Percentiles rank a stretch among this genome's conserved stretches.
These are phyloP conservation scores for Drosophila subpulchrella DNA, from an alignment of 1,140 invertebrate genomes.

Conservation along the genomic window DNA sequence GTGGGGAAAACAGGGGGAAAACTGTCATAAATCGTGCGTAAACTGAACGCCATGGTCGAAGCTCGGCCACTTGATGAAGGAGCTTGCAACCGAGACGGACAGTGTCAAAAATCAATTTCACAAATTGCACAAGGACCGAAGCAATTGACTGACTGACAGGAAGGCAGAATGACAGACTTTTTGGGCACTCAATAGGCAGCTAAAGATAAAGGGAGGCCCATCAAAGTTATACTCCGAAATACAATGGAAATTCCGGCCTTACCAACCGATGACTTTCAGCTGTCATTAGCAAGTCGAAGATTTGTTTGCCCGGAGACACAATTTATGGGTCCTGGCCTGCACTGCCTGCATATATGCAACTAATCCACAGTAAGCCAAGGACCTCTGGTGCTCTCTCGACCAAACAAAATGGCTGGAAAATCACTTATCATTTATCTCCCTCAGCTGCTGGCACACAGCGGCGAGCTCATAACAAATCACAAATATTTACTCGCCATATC, in stretches of 20 bases:
- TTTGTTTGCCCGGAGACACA: conserved; percentile 40
- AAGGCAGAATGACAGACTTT: conserved; percentile 1
- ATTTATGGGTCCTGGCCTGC: conserved; percentile 5
- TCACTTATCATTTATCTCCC: conserved; percentile 81
- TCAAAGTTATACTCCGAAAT: conserved; percentile 6
- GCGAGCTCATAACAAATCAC: conserved; percentile 78
- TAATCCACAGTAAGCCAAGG: conserved; percentile 42
- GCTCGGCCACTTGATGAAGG: conserved; percentile 33
- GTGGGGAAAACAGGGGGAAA: not conserved
- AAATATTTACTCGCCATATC: conserved; percentile 82
- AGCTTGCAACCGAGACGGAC: conserved; percentile 47
- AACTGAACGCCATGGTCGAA: conserved; percentile 35
- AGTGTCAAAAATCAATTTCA: conserved; percentile 77
- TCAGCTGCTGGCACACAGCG: conserved; percentile 43
- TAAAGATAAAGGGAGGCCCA: conserved; percentile 16
- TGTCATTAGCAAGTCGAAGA: conserved; percentile 43
- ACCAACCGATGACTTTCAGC: conserved; percentile 26
- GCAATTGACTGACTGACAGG: not conserved
- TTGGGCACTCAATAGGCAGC: conserved; percentile 18
- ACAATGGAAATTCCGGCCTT: conserved; percentile 15
- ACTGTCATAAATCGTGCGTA: conserved; percentile 65
- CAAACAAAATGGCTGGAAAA: conserved; percentile 64
- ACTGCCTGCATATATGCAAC: conserved; percentile 31
- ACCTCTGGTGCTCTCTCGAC: conserved; percentile 12
- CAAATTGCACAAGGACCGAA: conserved; percentile 50